Conservation (phyloP, 2,113 vertebrate species). For the Mus spicilegus region DNA sequence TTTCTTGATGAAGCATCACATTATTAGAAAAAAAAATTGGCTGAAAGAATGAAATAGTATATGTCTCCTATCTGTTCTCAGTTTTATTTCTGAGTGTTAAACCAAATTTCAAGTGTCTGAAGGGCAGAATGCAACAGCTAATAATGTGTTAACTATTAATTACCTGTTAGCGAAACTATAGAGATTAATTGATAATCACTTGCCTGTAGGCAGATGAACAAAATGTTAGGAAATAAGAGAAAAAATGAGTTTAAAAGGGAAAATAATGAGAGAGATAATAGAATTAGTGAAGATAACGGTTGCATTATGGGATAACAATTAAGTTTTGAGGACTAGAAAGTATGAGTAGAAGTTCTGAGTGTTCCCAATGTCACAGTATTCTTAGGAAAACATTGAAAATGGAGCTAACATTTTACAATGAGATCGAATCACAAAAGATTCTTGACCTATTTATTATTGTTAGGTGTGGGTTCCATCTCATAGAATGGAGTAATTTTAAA, state of each 20-base stretch:
- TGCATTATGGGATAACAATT: neutral
- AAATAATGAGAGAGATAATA: neutral
- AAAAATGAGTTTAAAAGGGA: neutral
- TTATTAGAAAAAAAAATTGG: neutral
- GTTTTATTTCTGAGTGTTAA: constrained; percentile 28
- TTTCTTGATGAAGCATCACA: constrained; percentile 56
- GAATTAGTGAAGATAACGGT: neutral
- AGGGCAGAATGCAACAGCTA: neutral
- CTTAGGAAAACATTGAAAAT: neutral
- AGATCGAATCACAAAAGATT: neutral
- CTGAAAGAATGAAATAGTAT: constrained; percentile 50
- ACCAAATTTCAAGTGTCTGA: neutral
- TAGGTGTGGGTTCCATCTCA: neutral
- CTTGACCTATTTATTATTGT: neutral
- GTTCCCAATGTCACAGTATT: neutral
- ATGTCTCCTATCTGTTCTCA: constrained; percentile 6
- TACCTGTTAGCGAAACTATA: neutral
- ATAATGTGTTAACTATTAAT: neutral
- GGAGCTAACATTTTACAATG: neutral
- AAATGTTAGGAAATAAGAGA: neutral
- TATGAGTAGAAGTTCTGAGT: neutral
- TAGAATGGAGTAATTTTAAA: neutral
- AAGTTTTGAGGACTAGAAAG: neutral
- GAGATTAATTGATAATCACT: neutral
- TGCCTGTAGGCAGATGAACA: neutral